Base-by-base conservation (phyloP, 2,113 vertebrate species). In the Pterocles burchelli region DNA sequence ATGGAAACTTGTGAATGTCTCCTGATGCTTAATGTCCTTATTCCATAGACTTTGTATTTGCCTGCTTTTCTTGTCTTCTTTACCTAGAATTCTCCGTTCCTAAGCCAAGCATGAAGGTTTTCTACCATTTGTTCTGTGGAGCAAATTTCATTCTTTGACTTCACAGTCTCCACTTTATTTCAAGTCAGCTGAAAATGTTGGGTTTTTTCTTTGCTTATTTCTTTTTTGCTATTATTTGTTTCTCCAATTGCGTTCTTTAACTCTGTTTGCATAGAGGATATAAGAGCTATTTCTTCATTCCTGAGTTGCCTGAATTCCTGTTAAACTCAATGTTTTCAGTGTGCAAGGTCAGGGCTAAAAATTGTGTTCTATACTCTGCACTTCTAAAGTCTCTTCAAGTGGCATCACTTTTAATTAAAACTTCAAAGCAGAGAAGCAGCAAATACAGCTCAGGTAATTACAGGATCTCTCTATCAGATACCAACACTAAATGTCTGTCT, bases 401-500 rank as follows among this genome's bases (percentile, higher is more conserved):
- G 67, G 20, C 67, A 55, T 54, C 7, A 2, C 52, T 83, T 81
- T 16, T 11, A 87, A 85, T 85, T 95, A 87, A 89, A 90, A 38
- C 43, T 77, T 63, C 31, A 74, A 83, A 85, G 61, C 80, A 84
- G 70, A 85, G 21, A 82, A 34, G 68, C 34, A 63, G 38, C 59
- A 89, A 90, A 88, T 75, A 67, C 43, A 65, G 61, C 66, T 41
- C 46, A 87, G 83, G 87, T 96, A 96, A 91, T 95, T 94, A 89
- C 18, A 94, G 89, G 52, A 85, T 83, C 34, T 80, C 54, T 70
- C 52, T 74, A 62, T 81, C 73, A 72, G 76, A 93, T 74, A 82
- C 63, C 74, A 90, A 67, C 38, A 25, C 55, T 81, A 93, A 93
- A 85, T 90, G 57, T 68, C 54, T 90, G 31, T 68, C 78, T 88